These are phyloP conservation scores for Anoncus sp. DNA, from an alignment of 2,888 invertebrate species.

Conservation along the genomic window DNA sequence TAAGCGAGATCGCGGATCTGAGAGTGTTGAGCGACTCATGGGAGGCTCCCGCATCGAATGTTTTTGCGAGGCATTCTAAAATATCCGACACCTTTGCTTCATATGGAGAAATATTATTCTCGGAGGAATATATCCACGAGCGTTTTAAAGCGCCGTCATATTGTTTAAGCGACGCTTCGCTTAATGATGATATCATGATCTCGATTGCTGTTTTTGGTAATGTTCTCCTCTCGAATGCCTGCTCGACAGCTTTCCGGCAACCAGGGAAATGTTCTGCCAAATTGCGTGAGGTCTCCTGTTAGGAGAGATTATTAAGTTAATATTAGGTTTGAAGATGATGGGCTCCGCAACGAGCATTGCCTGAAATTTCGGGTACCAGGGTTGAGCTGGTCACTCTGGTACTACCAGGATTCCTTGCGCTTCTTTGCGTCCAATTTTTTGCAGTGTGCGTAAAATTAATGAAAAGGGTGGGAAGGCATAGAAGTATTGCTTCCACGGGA, in stretches of 20 bases:
- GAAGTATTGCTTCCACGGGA: neutral
- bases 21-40: constrained; percentile 43
- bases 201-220: neutral
- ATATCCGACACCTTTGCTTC: constrained; percentile 9
- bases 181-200: constrained; percentile 11
- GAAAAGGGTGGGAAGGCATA: constrained; percentile 29
- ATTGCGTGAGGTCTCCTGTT: constrained; percentile 13
- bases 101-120: constrained; percentile 17
- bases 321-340: neutral
- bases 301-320: constrained; percentile 12
- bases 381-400: constrained; percentile 9
- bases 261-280: neutral
- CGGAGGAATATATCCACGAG: constrained; percentile 26
- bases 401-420: neutral
- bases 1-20: constrained; percentile 44
- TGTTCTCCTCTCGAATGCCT: constrained; percentile 1
- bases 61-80: constrained; percentile 29
- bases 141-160: constrained; percentile 17
- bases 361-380: constrained; percentile 4
- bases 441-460: constrained; percentile 5
- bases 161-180: constrained; percentile 24
- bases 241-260: constrained; percentile 19
- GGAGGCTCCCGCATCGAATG: constrained; percentile 31
- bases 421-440: neutral
- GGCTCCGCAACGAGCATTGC: neutral